These are phyloP conservation scores for Danaus melanippus DNA, from an alignment of 1,140 invertebrate genomes.

Conservation along the genomic window DNA sequence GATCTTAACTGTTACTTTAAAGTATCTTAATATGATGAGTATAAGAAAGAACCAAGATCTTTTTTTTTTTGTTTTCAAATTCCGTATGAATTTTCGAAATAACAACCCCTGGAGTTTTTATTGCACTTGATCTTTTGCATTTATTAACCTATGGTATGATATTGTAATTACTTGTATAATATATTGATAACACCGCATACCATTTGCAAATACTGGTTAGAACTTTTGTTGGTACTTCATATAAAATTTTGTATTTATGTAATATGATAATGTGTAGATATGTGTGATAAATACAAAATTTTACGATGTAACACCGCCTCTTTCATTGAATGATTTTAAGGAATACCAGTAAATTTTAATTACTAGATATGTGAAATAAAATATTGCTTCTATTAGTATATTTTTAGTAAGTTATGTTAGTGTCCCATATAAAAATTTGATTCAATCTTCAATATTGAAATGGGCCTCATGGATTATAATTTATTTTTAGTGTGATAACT, in stretches of 20 bases:
- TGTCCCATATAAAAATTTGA: constrained; percentile 56
- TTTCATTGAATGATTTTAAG: constrained; percentile 60
- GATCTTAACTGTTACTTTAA: constrained; percentile 50
- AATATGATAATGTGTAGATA: constrained; percentile 72
- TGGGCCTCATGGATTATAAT: constrained; percentile 62
- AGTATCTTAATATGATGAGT: constrained; percentile 37
- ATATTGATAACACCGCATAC: constrained; percentile 68
- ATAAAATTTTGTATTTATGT: constrained; percentile 75
- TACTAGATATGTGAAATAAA: constrained; percentile 55
- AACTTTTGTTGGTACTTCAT: constrained; percentile 67
- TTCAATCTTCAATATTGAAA: constrained; percentile 44
- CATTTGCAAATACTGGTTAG: constrained; percentile 68
- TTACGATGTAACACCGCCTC: constrained; percentile 65
- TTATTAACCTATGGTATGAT: constrained; percentile 74
- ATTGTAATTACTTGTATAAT: constrained; percentile 74
- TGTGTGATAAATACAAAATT: constrained; percentile 74
- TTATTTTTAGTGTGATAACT: constrained; percentile 67
- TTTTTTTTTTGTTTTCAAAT: constrained; percentile 47
- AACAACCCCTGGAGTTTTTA: constrained; percentile 58
- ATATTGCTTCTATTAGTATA: constrained; percentile 68
- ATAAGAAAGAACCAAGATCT: constrained; percentile 44
- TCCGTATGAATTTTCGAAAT: constrained; percentile 58
- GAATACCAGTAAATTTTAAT: constrained; percentile 55
- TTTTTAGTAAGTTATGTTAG: constrained; percentile 67
- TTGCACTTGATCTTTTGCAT: constrained; percentile 74